Evolutionary conservation across 1,140 invertebrate species (phyloP).

Genomic region (Drosophila serrata): DNA sequence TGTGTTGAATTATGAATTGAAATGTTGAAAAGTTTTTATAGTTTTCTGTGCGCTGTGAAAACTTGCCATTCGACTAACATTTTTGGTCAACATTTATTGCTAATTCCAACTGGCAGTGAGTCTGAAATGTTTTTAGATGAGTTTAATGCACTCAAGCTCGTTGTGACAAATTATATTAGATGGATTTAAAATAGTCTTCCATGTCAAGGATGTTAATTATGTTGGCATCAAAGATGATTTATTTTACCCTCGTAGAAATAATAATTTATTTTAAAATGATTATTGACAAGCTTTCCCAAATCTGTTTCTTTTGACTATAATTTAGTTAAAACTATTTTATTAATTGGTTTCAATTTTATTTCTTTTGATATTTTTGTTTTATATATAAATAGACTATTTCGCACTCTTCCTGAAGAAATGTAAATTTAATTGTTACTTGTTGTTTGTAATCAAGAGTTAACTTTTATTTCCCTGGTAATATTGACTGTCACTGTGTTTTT

Average conservation of each 20-base stretch:
- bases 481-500: neutral
- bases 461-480: conserved; percentile 24
- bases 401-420: neutral
- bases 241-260: neutral
- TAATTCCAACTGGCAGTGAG: conserved; percentile 46
- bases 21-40: conserved; percentile 76
- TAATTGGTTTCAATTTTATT: neutral
- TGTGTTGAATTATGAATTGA: conserved; percentile 82
- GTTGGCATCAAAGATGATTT: neutral
- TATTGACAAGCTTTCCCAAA: too few species aligned
- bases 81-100: conserved; percentile 69
- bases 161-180: conserved; percentile 31
- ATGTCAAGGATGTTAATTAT: conserved; percentile 1
- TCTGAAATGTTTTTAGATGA: conserved; percentile 43
- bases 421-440: conserved; percentile 31
- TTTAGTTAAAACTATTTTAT: neutral
- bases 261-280: neutral
- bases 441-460: conserved; percentile 1
- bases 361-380: neutral
- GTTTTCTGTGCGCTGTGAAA: conserved; percentile 60
- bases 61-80: conserved; percentile 61
- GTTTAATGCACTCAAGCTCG: conserved; percentile 60
- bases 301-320: neutral
- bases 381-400: too few species aligned
- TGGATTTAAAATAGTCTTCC: conserved; percentile 2